Evolutionary conservation across 2,888 invertebrate species (phyloP), one percentile per base, ranked within the genome.

Genomic region (Cantharis rufa): DNA sequence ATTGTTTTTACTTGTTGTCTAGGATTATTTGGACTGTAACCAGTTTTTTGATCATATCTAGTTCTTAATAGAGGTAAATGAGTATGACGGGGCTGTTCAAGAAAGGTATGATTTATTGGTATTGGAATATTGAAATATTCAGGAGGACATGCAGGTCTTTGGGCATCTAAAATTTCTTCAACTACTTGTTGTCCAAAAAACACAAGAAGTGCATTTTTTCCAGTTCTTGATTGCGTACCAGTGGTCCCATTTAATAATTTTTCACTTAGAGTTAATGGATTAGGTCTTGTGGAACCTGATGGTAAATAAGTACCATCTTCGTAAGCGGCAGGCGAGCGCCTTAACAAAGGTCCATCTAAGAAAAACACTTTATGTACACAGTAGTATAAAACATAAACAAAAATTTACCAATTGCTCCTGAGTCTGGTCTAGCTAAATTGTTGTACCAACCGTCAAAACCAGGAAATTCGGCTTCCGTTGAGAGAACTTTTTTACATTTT

Each of bases 151-250:
- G 90, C 90, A n/a, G 91, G 88, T 81, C 90, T 85, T 84, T 92
- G 91, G 1, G 91, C 90, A 85, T 92, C 91, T 64, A 92, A 83
- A 76, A 92, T 90, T 87, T 92, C 92, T 82, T 92, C 91, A 11
- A 92, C 91, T 1, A 92, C 89, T 85, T 92, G 92, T 84, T 92
- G 91, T 64, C 91, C 92, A 83, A 92, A 92, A 84, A 90, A 92
- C 3, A 92, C 91, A 16, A 91, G 86, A 18, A 92, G 86, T 1
- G 91, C 91, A 77, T 90, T 92, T 83, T 89, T 90, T 61, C 90
- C 90, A 11, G 88, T 88, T 79, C 84, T 86, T 3, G 91, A 91
- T 74, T 81, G 77, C 5, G 84, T 82, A 5, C 88, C 88, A 70
- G 85, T 84, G 1, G 84, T 81, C 9, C 90, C 90, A 16, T 82